Evolutionary conservation across 1,140 invertebrate species (phyloP), one percentile per base, ranked within the genome.

Genomic region (Goniozus legneri): DNA sequence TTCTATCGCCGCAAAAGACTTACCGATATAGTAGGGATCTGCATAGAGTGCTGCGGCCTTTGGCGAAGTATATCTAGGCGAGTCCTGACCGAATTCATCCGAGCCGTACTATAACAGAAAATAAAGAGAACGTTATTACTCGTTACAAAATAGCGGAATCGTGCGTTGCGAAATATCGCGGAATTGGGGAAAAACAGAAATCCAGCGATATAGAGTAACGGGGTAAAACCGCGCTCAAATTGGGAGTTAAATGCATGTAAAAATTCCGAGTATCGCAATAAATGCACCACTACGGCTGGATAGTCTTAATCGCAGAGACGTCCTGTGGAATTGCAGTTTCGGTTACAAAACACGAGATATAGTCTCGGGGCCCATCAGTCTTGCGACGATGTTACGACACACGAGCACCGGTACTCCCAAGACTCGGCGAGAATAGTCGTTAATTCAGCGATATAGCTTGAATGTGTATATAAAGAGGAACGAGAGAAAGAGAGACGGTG

Each of bases 71-170:
- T 92, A 94, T 63, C 91, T 80, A 50, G 85, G 87, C 8, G 88
- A 89, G 64, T 91, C 89, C 71, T 86, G 81, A n/a, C 84, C 85
- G 72, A 92, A 95, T 67, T 94, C 91, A 68, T 92, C 91, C 59
- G 87, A 86, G 67, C 88, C 86, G 74, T 92, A 93, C 88, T 91
- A 81, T 30, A 79, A 85, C 68, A 67, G 60, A 69, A 59, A 56
- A 49, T 62, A 49, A 40, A 64, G 56, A 52, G 36, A 42, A 64
- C 3, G 15, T 43, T 27, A 59, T 46, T n/a, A 38, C 19, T 8
- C 15, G 33, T n/a, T 7, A 27, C 24, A 31, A 8, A 31, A 7
- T 19, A 35, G 1, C 10, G 2, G 15, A 7, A 21, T 16, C 4
- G 10, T 27, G 8, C 16, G n/a, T 18, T 27, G 7, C 19, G 15